Conservation (phyloP, 2,888 invertebrate genomes). For the Cenopis cana region DNA sequence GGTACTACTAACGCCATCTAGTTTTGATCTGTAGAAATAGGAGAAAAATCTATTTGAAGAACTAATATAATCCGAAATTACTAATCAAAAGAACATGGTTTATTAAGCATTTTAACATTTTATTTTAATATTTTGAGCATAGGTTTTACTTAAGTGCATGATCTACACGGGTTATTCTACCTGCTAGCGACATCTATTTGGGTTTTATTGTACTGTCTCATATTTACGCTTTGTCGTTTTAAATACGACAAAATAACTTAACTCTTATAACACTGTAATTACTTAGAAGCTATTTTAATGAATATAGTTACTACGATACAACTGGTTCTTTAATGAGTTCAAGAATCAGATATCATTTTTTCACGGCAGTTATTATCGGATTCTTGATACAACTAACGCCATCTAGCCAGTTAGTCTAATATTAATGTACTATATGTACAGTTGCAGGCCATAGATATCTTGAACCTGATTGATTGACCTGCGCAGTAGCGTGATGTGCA, state of each 20-base stretch:
- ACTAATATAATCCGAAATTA: neutral
- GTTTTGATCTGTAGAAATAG: neutral
- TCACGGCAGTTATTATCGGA: neutral
- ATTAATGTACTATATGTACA: neutral
- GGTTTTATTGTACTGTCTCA: neutral
- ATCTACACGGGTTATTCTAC: neutral
- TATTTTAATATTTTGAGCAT: neutral
- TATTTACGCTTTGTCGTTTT: neutral
- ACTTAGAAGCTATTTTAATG: neutral
- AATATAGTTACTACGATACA: neutral
- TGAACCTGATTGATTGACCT: too few relatives aligned
- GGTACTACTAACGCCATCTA: constrained; percentile 26
- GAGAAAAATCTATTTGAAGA: neutral
- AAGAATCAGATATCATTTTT: neutral
- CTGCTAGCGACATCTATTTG: constrained; percentile 15
- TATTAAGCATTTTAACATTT: neutral
- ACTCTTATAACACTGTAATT: neutral
- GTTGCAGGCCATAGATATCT: too few relatives aligned
- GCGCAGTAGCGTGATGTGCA: too few relatives aligned
- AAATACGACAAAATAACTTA: too few relatives aligned
- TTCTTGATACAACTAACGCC: constrained; percentile 12
- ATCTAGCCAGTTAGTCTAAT: constrained; percentile 2
- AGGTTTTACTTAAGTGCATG: neutral
- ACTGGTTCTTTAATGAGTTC: neutral
- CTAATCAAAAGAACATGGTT: neutral